Percentiles rank a stretch among this genome's conserved stretches.
phyloP scores from a whole-genome alignment of 2,113 vertebrate genomes.

The Burhinus oedicnemus region DNA sequence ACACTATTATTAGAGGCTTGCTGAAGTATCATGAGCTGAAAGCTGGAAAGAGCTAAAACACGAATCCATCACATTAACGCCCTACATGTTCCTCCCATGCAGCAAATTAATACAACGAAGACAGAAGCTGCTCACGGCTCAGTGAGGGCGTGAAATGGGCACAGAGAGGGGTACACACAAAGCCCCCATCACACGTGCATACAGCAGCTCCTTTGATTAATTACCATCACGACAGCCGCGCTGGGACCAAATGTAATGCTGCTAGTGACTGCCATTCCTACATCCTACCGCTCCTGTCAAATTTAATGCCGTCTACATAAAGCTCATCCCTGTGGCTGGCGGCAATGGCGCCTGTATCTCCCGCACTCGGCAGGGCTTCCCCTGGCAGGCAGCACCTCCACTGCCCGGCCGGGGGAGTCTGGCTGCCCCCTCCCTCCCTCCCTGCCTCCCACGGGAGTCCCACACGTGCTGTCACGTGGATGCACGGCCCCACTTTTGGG shows the following conservation, averaged over 20 bases:
- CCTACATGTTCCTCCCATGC: constrained; percentile 4
- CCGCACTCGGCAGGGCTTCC: not conserved
- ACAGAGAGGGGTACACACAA: not conserved
- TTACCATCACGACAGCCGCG: not conserved
- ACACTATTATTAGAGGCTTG: not conserved
- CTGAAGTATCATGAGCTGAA: not conserved
- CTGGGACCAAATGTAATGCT: not conserved
- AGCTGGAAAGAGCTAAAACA: not conserved
- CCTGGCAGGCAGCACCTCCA: fast-evolving
- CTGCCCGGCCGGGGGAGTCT: fast-evolving
- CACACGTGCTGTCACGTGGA: not conserved
- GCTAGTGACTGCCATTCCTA: not conserved
- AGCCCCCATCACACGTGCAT: not conserved
- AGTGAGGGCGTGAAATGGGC: not conserved
- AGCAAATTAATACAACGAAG: not conserved
- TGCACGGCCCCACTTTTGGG: not conserved
- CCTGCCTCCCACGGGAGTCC: not conserved
- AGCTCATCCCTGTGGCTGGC: not conserved
- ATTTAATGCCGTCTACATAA: not conserved
- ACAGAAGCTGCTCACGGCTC: not conserved
- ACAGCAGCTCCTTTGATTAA: not conserved
- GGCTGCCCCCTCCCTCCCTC: fast-evolving
- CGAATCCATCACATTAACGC: not conserved
- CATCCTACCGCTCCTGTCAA: not conserved
- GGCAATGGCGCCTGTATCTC: not conserved